Percentiles rank a stretch among this genome's conserved stretches.
Evolutionary conservation across 2,888 invertebrate genomes (phyloP).

Genomic region (Mamestra brassicae): DNA sequence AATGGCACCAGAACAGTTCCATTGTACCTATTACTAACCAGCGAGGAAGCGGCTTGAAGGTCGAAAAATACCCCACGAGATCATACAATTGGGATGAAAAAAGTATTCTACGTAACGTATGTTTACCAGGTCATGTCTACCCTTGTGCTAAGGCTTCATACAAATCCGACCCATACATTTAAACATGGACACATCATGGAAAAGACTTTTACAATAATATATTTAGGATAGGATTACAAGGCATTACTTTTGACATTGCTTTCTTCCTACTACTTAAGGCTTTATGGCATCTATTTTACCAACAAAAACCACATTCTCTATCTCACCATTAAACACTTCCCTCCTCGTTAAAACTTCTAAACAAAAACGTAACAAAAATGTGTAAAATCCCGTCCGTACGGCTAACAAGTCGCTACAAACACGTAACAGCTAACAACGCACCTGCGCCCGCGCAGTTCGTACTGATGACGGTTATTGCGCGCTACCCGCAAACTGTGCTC

Average conservation of each 20-base stretch:
- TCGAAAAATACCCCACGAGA: no score
- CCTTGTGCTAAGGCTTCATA: no score
- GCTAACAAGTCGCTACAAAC: slow-evolving; percentile 47
- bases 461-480: slow-evolving; percentile 84
- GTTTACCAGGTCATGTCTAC: no score
- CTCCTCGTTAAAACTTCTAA: slow-evolving; percentile 33
- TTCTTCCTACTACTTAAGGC: neutral
- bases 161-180: no score
- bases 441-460: slow-evolving; percentile 70
- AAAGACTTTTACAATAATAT: no score
- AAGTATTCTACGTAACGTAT: neutral
- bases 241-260: neutral
- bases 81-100: neutral
- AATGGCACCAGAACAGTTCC: neutral
- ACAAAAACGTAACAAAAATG: slow-evolving; percentile 37
- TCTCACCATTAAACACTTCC: neutral
- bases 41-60: no score
- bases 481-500: slow-evolving; percentile 72
- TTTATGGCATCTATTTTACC: neutral
- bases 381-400: slow-evolving; percentile 51
- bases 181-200: no score
- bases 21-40: no score
- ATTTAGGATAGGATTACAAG: neutral
- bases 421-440: slow-evolving; percentile 69
- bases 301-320: neutral